These are phyloP conservation scores for Pterocles orientalis DNA, from an alignment of 2,113 vertebrate genomes.

Conservation along the genomic window DNA sequence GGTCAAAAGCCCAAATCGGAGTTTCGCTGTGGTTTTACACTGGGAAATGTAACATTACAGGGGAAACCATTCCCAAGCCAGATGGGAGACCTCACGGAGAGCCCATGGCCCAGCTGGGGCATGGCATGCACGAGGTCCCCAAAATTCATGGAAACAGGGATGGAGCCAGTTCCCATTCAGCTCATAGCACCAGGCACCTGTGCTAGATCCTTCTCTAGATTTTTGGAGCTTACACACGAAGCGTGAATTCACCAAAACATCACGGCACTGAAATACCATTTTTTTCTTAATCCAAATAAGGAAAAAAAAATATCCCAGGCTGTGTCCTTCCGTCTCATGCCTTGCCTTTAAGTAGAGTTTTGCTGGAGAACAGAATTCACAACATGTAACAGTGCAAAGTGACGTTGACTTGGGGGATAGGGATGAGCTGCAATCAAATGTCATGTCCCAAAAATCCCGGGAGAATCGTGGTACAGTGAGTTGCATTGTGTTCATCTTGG, in stretches of 20 bases:
- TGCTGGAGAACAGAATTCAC: too few relatives aligned
- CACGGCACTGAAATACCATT: background rate
- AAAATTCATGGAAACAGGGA: background rate
- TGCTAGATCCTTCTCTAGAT: background rate
- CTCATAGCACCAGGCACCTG: background rate
- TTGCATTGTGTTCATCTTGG: too few relatives aligned
- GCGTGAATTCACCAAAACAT: background rate
- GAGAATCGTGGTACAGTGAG: too few relatives aligned
- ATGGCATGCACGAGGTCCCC: fast-evolving
- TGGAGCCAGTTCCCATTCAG: background rate
- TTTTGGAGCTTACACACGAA: background rate
- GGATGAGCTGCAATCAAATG: too few relatives aligned
- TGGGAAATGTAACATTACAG: fast-evolving
- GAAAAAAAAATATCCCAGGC: too few relatives aligned
- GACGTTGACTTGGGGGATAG: too few relatives aligned
- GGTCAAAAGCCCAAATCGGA: background rate
- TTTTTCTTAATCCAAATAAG: background rate
- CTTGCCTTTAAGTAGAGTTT: too few relatives aligned
- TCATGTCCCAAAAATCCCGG: too few relatives aligned
- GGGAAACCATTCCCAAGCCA: background rate
- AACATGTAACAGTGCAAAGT: too few relatives aligned
- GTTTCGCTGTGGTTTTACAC: background rate
- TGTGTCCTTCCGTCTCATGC: too few relatives aligned
- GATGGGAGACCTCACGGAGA: background rate
- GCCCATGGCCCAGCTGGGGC: background rate